Evolutionary conservation across 2,113 vertebrate genomes (phyloP).

Genomic region (Dissostichus mawsoni): DNA sequence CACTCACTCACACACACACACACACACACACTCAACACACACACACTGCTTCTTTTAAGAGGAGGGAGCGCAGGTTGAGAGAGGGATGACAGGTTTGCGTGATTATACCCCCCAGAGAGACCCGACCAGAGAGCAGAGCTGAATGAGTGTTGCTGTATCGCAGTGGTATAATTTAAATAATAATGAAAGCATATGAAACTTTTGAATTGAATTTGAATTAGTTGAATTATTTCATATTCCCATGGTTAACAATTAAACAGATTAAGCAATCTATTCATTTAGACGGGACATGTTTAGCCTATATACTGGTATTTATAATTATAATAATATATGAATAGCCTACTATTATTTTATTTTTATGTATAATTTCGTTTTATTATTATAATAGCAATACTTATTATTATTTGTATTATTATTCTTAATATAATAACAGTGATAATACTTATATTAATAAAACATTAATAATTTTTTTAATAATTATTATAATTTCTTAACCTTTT

Average conservation of each 20-base stretch:
- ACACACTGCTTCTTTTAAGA: constrained; percentile 51
- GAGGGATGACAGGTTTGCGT: constrained; percentile 52
- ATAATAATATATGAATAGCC: too few relatives aligned
- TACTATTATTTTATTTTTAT: background rate
- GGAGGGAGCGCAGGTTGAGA: constrained; percentile 69
- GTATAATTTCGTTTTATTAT: too few relatives aligned
- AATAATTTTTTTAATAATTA: too few relatives aligned
- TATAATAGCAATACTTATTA: too few relatives aligned
- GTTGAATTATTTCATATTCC: background rate
- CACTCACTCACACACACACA: constrained; percentile 20
- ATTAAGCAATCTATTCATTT: background rate
- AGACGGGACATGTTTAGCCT: background rate
- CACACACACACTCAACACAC: constrained; percentile 16
- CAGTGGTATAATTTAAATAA: too few relatives aligned
- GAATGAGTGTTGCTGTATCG: background rate
- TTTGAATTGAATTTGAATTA: too few relatives aligned
- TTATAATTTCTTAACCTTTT: too few relatives aligned
- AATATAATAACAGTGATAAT: too few relatives aligned
- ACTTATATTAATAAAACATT: too few relatives aligned
- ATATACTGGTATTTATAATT: too few relatives aligned
- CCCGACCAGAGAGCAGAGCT: background rate
- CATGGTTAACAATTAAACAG: background rate
- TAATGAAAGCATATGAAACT: too few relatives aligned
- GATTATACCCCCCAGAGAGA: constrained; percentile 21
- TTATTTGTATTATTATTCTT: too few relatives aligned